Base-by-base conservation (phyloP, 2,113 vertebrate genomes). In the Vulpes vulpes region DNA sequence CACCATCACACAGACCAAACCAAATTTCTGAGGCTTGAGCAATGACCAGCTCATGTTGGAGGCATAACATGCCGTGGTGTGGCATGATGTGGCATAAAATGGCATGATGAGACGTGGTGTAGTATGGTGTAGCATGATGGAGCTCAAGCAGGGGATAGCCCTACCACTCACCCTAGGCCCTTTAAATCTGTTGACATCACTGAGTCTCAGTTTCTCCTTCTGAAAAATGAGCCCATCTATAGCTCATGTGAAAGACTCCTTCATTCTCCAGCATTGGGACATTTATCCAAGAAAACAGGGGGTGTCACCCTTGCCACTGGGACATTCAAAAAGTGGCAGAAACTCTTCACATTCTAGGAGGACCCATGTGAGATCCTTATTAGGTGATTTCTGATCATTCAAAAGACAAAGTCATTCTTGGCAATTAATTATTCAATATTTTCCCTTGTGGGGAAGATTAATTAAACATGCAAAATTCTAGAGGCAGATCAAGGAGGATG, bases 311-410 rank as follows among this genome's bases (percentile, higher is more conserved):
- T 96, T 87, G 60, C 1, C 94, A 57, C 69, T 80, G 65, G 9
- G 6, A 76, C 85, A 64, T 93, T 95, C 71, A 93, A 89, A 90
- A 89, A 86, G 25, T 89, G 10, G 6, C 30, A 65, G 25, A 62
- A 73, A 51, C 2, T 55, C 64, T 93, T 93, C 38, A 51, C 0
- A 67, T 92, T 49, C 12, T 43, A 43, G 60, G 14, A 92, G 9
- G 35, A 85, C 27, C n/a, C 67, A 30, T 25, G 11, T 85, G 53
- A 96, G 83, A 86, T 80, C 78, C 51, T 79, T 85, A 81, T 53
- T 91, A 96, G 65, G 60, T 69, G 65, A 12, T 89, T 74, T 95
- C 60, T 89, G 67, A 73, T 87, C 0, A 49, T 64, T 60, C 92
- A 62, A 91, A 89, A 71, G 16, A 71, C 49, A 59, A 53, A 60